Evolutionary conservation across 2,113 vertebrate genomes (phyloP).

Genomic region (Poicephalus gulielmi): DNA sequence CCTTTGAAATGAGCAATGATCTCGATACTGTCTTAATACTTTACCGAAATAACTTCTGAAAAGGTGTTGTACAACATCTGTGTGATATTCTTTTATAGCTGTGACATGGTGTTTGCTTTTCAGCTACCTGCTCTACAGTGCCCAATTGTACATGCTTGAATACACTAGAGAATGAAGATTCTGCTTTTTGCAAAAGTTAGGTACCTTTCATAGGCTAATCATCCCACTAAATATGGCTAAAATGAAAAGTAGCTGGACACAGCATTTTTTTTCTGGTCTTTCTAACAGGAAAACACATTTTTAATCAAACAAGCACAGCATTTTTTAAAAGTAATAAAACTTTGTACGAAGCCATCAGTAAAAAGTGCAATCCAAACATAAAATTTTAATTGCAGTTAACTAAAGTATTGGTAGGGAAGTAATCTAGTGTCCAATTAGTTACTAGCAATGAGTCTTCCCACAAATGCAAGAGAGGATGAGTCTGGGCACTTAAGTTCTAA

Average conservation of each 20-base stretch:
- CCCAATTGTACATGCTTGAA: not conserved
- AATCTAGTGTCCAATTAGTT: not conserved
- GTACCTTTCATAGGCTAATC: constrained; percentile 1
- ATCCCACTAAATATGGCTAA: not conserved
- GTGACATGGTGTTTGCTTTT: not conserved
- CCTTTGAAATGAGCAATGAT: not conserved
- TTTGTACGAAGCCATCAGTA: not conserved
- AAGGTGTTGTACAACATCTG: not conserved
- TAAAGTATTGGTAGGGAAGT: not conserved
- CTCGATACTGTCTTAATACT: not conserved
- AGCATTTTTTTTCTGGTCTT: not conserved
- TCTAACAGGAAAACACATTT: not conserved
- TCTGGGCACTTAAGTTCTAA: not conserved
- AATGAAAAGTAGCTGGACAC: constrained; percentile 39
- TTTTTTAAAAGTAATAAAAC: not conserved
- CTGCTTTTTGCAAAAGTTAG: not conserved
- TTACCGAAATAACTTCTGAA: not conserved
- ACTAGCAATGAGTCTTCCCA: not conserved
- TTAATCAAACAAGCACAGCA: not conserved
- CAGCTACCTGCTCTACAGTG: not conserved
- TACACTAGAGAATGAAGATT: not conserved
- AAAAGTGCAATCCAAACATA: not conserved
- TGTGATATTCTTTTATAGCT: not conserved
- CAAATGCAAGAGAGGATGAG: not conserved
- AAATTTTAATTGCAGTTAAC: constrained; percentile 13